Evolutionary conservation across 2,888 invertebrate genomes (phyloP), one percentile per base, ranked within the genome.

Genomic region (Melieria picta): DNA sequence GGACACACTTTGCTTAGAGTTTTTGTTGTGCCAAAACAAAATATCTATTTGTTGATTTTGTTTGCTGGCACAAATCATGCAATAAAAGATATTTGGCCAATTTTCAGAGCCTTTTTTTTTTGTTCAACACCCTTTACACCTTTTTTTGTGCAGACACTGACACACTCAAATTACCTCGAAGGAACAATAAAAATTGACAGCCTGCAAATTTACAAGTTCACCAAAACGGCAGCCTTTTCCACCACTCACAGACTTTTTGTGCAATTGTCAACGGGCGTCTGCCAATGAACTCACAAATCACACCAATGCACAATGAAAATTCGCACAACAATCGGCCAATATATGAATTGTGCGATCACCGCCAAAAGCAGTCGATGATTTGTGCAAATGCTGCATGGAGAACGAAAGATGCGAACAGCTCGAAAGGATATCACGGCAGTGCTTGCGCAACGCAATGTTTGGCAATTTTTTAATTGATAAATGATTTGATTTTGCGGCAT

Each of bases 391-490:
- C 50, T 58, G 50, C 60, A 42, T 7, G 10, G 11, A 10, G 9
- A 11, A 52, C 0, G 13, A 3, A 52, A 7, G 13, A 52, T 52
- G 13, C 9, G 11, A 50, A 50, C 50, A 50, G 11, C 30, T 30
- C 30, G 2, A 30, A 30, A 30, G 30, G 30, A 30, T 3, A 30
- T 30, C 1, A 30, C 30, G 30, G 2, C 3, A 30, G 30, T 30
- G 30, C 30, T 30, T 30, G 30, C 30, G 30, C 30, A 63, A 75
- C 75, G 69, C 74, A 76, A 75, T 76, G 75, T 77, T 78, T 78
- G 78, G 76, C 76, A 78, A 78, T 78, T 76, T 76, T 74, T 69
- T 77, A 78, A 78, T 78, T 78, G 78, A 78, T 78, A 76, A 77
- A 77, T 77, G 77, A 76, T 77, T 71, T 71, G 71, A 71, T 71